These are phyloP conservation scores for Bibio marci DNA, from an alignment of 2,888 invertebrate genomes.

Conservation along the genomic window DNA sequence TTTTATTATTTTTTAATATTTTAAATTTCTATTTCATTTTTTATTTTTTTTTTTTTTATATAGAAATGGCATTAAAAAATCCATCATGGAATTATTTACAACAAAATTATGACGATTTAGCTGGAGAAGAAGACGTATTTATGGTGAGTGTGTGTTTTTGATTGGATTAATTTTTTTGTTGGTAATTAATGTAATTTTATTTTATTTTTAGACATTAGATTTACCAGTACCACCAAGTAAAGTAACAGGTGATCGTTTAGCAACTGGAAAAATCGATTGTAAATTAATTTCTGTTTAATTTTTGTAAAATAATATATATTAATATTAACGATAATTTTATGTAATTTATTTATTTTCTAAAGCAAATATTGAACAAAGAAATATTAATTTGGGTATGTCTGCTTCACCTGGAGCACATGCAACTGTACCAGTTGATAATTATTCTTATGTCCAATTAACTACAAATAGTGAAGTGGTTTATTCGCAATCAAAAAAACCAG, in stretches of 20 bases:
- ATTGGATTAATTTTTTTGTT: background rate
- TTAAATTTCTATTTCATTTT: background rate
- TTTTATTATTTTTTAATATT: conserved; percentile 10
- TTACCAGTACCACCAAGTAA: conserved; percentile 38
- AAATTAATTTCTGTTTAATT: too few relatives aligned
- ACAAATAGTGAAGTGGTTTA: conserved; percentile 33
- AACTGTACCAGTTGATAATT: conserved; percentile 40
- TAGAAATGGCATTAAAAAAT: conserved; percentile 64
- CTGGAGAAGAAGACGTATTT: conserved; percentile 87
- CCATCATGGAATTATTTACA: conserved; percentile 32
- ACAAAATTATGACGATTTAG: conserved; percentile 46
- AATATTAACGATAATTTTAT: too few relatives aligned
- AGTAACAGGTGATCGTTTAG: too few relatives aligned
- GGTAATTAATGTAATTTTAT: conserved; percentile 5
- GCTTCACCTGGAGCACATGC: conserved; percentile 8
- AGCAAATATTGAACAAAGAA: too few relatives aligned
- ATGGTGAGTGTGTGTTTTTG: conserved; percentile 50
- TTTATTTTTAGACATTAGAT: conserved; percentile 56
- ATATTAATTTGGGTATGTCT: too few relatives aligned
- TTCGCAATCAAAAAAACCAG: conserved; percentile 1
- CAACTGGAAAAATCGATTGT: conserved; percentile 7
- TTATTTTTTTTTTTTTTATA: conserved; percentile 6
- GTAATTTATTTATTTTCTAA: too few relatives aligned
- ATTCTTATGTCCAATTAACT: conserved; percentile 71
- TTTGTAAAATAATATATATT: too few relatives aligned